Evolutionary conservation across 37 sponge, comb jelly and placozoan genomes (phyloP), one percentile per base, ranked within the genome.

Genomic region (Geodia barretti): DNA sequence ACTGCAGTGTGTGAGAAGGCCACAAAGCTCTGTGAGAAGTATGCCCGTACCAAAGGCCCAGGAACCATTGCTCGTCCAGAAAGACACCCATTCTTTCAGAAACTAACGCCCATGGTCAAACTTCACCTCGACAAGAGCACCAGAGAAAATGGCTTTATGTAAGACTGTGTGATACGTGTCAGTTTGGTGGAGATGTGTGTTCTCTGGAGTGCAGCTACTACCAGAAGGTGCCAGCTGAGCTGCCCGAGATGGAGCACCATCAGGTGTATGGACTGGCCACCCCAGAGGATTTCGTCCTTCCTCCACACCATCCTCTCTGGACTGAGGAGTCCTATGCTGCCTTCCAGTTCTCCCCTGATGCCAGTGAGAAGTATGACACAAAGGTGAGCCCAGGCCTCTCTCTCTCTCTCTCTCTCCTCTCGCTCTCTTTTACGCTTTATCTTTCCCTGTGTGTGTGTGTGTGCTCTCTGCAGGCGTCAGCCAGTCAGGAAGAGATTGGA

Each of bases 81-180:
- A 70, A 80, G 90, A 30, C 99, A 98, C 62, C 95, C 94, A 20
- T 98, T 98, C 93, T 98, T 96, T 74, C 97, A 93, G 79, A 94
- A 90, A 61, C 92, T 98, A 26, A 93, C 88, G 19, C 95, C 97
- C 19, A 75, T 92, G 84, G 78, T 98, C 41, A 86, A 90, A 62
- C 88, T 83, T 1, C 77, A 83, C 65, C 82, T 98, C 60, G 92
- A 96, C 62, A 98, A 98, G 70, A 85, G 89, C 77, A 78, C 79
- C 36, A 90, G 94, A 42, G 99, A 98, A 65, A 98, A 98, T 79
- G 99, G 99, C 42, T 98, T 98, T 77, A 97, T 97, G 98, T 97
- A 82, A 81, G 84, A 0, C 17, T 9, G 14, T 47, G 54, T 47
- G 54, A 14, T 17, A 47, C 14, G 54, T 17, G 11, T 17, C 11